Evolutionary conservation across 2,888 invertebrate genomes (phyloP).

Genomic region (Drosophila paracracens): DNA sequence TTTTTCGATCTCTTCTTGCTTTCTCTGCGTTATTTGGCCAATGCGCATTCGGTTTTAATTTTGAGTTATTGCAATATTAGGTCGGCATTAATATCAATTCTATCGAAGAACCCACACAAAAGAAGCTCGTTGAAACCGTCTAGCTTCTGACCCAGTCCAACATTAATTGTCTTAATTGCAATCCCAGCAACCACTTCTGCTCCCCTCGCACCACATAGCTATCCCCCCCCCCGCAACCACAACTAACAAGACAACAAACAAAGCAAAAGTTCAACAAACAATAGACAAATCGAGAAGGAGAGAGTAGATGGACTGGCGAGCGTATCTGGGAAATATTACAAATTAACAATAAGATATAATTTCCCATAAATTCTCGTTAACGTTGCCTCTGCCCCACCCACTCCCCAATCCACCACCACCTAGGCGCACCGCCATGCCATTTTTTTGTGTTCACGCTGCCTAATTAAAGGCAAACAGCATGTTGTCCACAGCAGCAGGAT

Average conservation of each 20-base stretch:
- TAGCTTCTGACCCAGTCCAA: conserved; percentile 50
- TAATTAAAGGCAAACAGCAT: conserved; percentile 76
- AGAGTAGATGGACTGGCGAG: conserved; percentile 8
- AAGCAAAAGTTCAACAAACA: conserved; percentile 48
- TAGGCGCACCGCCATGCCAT: conserved; percentile 51
- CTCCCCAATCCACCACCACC: neutral
- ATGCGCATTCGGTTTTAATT: conserved; percentile 41
- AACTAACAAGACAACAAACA: conserved; percentile 63
- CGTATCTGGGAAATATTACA: conserved; percentile 68
- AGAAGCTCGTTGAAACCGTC: conserved; percentile 34
- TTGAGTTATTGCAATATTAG: conserved; percentile 72
- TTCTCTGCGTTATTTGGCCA: neutral
- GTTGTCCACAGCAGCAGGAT: conserved; percentile 33
- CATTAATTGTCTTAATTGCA: conserved; percentile 76
- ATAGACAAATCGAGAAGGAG: conserved; percentile 41
- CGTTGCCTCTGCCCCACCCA: conserved; percentile 22
- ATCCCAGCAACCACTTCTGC: conserved; percentile 32
- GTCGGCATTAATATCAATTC: conserved; percentile 72
- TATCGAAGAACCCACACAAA: conserved; percentile 47
- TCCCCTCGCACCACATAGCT: neutral
- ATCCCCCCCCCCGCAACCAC: neutral
- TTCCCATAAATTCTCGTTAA: conserved; percentile 81
- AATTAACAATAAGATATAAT: conserved; percentile 78
- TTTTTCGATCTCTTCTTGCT: neutral
- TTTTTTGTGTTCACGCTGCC: conserved; percentile 68